These are phyloP conservation scores for Cephus pygmeus DNA, from an alignment of 2,888 invertebrate species.

Conservation along the genomic window DNA sequence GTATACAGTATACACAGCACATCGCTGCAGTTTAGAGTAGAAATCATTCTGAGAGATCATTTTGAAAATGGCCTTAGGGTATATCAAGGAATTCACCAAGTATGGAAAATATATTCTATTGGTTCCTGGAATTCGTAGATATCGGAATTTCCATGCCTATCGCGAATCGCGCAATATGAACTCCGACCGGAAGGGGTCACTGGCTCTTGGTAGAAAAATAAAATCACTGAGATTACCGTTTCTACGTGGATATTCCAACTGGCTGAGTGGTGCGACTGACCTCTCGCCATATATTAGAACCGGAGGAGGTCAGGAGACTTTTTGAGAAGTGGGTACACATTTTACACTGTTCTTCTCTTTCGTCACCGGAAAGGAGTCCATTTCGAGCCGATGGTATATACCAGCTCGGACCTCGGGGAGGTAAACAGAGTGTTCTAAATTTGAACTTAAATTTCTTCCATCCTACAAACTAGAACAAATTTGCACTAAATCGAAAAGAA, in stretches of 20 bases:
- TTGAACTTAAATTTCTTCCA: background rate
- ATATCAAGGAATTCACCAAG: conserved; percentile 12
- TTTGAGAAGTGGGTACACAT: background rate
- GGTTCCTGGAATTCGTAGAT: conserved; percentile 36
- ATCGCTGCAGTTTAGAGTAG: background rate
- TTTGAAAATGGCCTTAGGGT: background rate
- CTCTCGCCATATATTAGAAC: background rate
- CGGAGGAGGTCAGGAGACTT: background rate
- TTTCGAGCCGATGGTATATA: background rate
- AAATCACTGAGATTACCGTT: background rate
- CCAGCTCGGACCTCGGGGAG: background rate
- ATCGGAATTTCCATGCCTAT: conserved; percentile 40
- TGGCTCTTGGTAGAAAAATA: background rate
- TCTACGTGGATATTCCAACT: background rate
- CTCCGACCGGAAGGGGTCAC: background rate
- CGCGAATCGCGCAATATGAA: background rate
- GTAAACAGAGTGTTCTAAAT: background rate
- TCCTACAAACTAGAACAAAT: background rate
- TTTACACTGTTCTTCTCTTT: background rate
- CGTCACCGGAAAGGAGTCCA: background rate
- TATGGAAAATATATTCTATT: conserved; percentile 32
- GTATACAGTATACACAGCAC: background rate
- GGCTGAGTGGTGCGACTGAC: background rate
- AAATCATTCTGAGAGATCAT: background rate
- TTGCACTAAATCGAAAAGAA: background rate